Evolutionary conservation across 2,888 invertebrate genomes (phyloP), one percentile per base, ranked within the genome.

Genomic region (Hypomecis atomaria): DNA sequence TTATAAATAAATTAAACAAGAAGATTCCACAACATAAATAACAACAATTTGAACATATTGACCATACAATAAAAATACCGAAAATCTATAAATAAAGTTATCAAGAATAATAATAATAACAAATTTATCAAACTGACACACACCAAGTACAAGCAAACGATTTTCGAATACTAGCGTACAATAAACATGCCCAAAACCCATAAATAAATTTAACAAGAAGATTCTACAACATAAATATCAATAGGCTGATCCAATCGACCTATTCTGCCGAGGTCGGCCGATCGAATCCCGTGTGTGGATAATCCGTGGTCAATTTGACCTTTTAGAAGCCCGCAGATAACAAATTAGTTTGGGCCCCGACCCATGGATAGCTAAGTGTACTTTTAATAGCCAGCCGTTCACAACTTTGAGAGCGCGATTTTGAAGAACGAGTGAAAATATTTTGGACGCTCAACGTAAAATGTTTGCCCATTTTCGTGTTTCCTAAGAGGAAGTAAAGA

Each of bases 221-320:
- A 23, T 50, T 43, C 40, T 37, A 11, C 6, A 34, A 13, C 23
- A 13, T 54, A 54, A 61, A 42, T 58, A 47, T 53, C 33, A 54
- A 38, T 54, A 37, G n/a, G 11, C 53, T 53, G 11, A 42, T 42
- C 36, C 34, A 34, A 64, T 56, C 44, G 49, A 56, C 55, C 50
- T 40, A 54, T 50, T 55, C 6, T 23, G n/a, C 43, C 40, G 59
- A 36, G 64, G 55, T 40, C 55, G 55, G 33, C 45, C 55, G 50
- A 55, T 59, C 33, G 55, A 48, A 55, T 45, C 59, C 43, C 55
- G 13, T 59, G 55, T 59, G 40, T 34, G 50, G 59, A 34, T 64
- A 64, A 64, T 64, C 50, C 59, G 64, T 52, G 55, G 59, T 50
- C 55, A 44, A 63, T 45, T 64, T 59, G 55, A 59, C 59, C 63